Conservation (phyloP, 2,113 vertebrate species). For the Poeciliopsis prolifica region DNA sequence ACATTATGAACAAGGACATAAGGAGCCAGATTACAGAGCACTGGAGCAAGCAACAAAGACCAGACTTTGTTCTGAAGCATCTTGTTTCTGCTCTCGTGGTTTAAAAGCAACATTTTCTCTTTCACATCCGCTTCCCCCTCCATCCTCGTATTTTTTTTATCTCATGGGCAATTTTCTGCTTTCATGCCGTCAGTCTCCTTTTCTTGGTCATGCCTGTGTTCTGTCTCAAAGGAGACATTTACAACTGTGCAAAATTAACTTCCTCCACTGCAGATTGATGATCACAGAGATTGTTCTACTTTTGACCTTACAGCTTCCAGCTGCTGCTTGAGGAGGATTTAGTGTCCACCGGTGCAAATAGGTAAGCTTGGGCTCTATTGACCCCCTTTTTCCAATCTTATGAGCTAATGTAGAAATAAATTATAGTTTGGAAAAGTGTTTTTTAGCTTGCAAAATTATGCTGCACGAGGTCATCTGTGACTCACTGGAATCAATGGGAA, state of each 20-base stretch:
- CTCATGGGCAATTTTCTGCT: constrained; percentile 27
- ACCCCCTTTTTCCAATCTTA: constrained; percentile 8
- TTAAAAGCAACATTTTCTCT: constrained; percentile 21
- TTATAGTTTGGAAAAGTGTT: constrained; percentile 11
- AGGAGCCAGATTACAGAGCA: constrained; percentile 27
- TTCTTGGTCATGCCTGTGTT: constrained; percentile 16
- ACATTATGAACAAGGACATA: constrained; percentile 43
- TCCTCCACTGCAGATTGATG: constrained; percentile 30
- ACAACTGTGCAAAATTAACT: constrained; percentile 44
- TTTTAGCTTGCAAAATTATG: constrained; percentile 17
- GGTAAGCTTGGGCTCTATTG: constrained; percentile 6
- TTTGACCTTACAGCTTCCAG: constrained; percentile 40
- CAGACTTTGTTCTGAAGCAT: constrained; percentile 31
- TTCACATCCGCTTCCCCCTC: neutral
- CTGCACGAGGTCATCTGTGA: neutral
- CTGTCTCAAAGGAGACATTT: constrained; percentile 35
- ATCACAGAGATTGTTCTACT: constrained; percentile 27
- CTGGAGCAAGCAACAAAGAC: constrained; percentile 38
- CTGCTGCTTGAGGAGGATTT: constrained; percentile 26
- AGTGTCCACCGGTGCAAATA: neutral
- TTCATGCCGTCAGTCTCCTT: constrained; percentile 44
- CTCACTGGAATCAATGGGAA: neutral
- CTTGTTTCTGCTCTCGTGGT: constrained; percentile 30
- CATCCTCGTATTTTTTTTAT: constrained; percentile 36
- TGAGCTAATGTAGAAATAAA: neutral